phyloP scores from a whole-genome alignment of 2,113 vertebrate genomes.

The Aix galericulata region DNA sequence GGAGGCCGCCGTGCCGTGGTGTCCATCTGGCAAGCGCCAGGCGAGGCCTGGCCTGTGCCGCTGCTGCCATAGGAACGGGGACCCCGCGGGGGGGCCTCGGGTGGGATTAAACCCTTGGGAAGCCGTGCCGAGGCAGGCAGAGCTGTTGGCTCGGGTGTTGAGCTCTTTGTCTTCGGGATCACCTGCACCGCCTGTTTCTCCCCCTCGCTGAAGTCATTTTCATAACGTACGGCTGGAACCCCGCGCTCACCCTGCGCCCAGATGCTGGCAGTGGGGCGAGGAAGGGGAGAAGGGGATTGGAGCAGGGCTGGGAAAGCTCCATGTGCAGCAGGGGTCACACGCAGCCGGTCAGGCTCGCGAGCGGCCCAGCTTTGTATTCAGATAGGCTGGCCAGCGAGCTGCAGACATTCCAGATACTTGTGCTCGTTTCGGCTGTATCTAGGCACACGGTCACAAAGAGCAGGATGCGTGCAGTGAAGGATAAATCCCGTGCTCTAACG shows the following conservation, averaged over 20 bases:
- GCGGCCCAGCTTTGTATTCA: slow-evolving; percentile 60
- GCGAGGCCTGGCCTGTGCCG: not conserved
- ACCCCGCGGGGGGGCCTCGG: not conserved
- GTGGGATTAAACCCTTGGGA: not conserved
- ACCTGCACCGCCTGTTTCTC: not conserved
- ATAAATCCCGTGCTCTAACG: slow-evolving; percentile 64
- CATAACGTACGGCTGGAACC: not conserved
- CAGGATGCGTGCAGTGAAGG: slow-evolving; percentile 70
- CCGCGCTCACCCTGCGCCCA: not conserved
- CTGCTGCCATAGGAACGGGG: slow-evolving; percentile 36
- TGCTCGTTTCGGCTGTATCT: slow-evolving; percentile 61
- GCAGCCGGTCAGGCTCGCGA: not conserved
- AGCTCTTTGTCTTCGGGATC: slow-evolving; percentile 14
- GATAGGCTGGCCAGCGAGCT: slow-evolving; percentile 35
- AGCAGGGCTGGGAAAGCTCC: not conserved
- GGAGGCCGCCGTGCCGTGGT: not conserved
- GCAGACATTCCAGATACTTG: slow-evolving; percentile 69
- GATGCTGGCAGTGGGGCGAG: not conserved
- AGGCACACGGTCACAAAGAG: slow-evolving; percentile 67
- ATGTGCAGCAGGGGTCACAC: not conserved
- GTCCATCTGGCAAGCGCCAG: not conserved
- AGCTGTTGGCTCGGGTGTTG: fast-evolving
- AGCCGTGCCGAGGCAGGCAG: not conserved
- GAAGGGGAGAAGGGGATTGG: not conserved
- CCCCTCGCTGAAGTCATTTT: not conserved